These are phyloP conservation scores for Caerostris extrusa DNA, from an alignment of 1,140 invertebrate species.

Conservation along the genomic window DNA sequence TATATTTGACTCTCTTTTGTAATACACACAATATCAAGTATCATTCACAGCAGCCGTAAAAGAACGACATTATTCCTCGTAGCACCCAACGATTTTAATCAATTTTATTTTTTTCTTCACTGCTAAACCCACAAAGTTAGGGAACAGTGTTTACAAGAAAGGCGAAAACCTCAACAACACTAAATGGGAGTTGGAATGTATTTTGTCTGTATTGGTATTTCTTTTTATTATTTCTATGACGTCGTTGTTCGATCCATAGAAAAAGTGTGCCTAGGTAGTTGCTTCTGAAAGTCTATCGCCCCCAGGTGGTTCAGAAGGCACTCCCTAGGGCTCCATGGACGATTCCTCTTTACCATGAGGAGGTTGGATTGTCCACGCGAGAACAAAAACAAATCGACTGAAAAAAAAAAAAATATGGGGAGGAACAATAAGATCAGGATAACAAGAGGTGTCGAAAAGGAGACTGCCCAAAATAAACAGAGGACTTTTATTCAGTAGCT, in stretches of 20 bases:
- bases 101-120: not conserved
- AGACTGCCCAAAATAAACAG: conserved; percentile 60
- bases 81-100: not conserved
- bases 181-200: conserved; percentile 65
- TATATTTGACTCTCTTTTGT: not conserved
- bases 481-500: conserved; percentile 59
- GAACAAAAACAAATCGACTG: conserved; percentile 74
- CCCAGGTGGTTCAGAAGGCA: conserved; percentile 52
- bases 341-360: conserved; percentile 60
- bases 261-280: conserved; percentile 59
- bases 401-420: conserved; percentile 35
- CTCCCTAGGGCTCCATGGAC: conserved; percentile 58
- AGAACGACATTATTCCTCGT: not conserved
- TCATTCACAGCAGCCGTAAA: not conserved
- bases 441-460: conserved; percentile 68
- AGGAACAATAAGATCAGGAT: conserved; percentile 72
- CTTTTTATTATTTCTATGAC: conserved; percentile 57
- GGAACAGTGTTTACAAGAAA: conserved; percentile 44
- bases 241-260: conserved; percentile 65
- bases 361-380: conserved; percentile 66
- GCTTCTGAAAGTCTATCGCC: conserved; percentile 71
- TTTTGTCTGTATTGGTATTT: conserved; percentile 59
- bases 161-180: conserved; percentile 33
- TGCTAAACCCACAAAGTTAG: not conserved
- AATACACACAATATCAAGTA: not conserved